phyloP scores from a whole-genome alignment of 2,888 invertebrate genomes.

The Cosmia trapezina region DNA sequence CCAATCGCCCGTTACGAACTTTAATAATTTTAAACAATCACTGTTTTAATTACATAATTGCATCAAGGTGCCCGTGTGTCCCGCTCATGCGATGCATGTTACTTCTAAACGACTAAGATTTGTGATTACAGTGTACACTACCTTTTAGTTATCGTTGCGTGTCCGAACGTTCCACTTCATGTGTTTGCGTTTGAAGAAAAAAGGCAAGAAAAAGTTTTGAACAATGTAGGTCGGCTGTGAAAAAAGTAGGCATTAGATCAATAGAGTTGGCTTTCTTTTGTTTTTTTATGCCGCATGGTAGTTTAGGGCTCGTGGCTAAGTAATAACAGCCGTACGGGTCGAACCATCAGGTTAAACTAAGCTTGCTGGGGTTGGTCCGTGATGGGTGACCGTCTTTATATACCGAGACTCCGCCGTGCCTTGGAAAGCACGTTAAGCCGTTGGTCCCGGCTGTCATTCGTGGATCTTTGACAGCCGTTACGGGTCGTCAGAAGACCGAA shows the following conservation, averaged over 20 bases:
- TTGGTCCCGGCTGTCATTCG: no score
- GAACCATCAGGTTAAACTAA: no score
- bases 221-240: slow-evolving; percentile 40
- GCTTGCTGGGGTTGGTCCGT: no score
- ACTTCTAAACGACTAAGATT: slow-evolving; percentile 53
- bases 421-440: no score
- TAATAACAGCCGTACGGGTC: no score
- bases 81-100: slow-evolving; percentile 53
- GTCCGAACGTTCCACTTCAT: slow-evolving; percentile 47
- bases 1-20: background rate
- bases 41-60: slow-evolving; percentile 39
- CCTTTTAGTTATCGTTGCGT: slow-evolving; percentile 54
- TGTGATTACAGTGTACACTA: slow-evolving; percentile 44
- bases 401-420: no score
- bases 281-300: background rate
- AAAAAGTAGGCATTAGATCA: slow-evolving; percentile 36
- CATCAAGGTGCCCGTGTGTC: slow-evolving; percentile 33
- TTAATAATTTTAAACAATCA: slow-evolving; percentile 30
- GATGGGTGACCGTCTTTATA: no score
- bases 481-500: no score
- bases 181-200: slow-evolving; percentile 46
- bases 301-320: no score
- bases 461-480: no score
- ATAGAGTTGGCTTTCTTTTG: slow-evolving; percentile 30
- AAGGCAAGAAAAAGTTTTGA: slow-evolving; percentile 31